A percentile compares a stretch with the other conserved stretches of the same genome.
These are phyloP conservation scores for Hippocampus abdominalis DNA, from an alignment of 2,113 vertebrate species.

Conservation along the genomic window DNA sequence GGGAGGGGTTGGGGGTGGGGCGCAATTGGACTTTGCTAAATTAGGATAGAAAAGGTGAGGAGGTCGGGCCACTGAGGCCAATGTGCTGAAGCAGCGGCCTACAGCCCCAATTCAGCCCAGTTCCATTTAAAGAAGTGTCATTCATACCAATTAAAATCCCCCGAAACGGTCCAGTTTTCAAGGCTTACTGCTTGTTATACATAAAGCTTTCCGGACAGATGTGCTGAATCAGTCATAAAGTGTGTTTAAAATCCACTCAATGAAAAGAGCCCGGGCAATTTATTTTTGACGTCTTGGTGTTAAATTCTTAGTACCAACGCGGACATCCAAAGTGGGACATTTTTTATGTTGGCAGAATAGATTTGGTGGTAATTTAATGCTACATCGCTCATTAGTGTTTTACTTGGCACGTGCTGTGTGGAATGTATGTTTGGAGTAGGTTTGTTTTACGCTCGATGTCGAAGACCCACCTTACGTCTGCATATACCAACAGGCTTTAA, in stretches of 20 bases:
- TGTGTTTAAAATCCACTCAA: conserved; percentile 29
- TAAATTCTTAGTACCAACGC: conserved; percentile 29
- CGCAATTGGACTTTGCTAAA: conserved; percentile 74
- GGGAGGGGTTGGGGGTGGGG: conserved; percentile 2
- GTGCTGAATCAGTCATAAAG: conserved; percentile 44
- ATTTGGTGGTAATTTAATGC: conserved; percentile 73
- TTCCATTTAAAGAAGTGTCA: not conserved
- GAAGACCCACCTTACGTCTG: conserved; percentile 61
- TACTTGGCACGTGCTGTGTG: conserved; percentile 58
- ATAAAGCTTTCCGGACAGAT: conserved; percentile 39
- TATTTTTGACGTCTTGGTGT: conserved; percentile 24
- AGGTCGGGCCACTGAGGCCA: conserved; percentile 72
- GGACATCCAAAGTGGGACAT: conserved; percentile 36
- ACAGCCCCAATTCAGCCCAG: not conserved
- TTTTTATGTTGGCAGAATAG: conserved; percentile 47
- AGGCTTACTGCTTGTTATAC: conserved; percentile 16
- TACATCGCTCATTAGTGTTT: conserved; percentile 69
- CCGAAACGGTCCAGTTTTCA: not conserved
- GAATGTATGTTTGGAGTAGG: conserved; percentile 68
- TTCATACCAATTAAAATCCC: conserved; percentile 19
- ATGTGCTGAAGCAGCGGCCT: conserved; percentile 29
- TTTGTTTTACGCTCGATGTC: conserved; percentile 63
- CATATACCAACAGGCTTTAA: conserved; percentile 38
- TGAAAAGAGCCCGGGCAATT: conserved; percentile 29
- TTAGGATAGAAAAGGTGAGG: conserved; percentile 74